phyloP scores from a whole-genome alignment of 2,113 vertebrate genomes.

The Phalacrocorax pelagicus region DNA sequence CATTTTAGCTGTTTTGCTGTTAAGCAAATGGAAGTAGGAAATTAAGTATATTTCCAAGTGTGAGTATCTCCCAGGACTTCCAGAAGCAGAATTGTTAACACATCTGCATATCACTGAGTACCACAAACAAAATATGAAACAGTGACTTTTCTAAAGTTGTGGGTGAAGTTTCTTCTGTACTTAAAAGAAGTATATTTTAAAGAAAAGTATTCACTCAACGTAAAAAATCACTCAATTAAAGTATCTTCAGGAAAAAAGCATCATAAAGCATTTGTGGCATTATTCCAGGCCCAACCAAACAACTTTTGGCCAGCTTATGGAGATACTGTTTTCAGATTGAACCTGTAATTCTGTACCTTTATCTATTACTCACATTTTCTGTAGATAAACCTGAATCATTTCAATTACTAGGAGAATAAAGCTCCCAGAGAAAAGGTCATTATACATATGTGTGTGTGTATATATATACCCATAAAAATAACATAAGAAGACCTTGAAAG shows the following conservation, averaged over 20 bases:
- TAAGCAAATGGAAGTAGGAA: not conserved
- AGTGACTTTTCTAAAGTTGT: not conserved
- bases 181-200: not conserved
- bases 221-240: not conserved
- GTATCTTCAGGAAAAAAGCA: not conserved
- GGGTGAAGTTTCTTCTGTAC: not conserved
- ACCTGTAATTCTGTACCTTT: not conserved
- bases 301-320: not conserved
- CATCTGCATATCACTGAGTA: not conserved
- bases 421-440: not conserved
- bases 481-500: not conserved
- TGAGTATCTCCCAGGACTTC: not conserved
- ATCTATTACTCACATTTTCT: not conserved
- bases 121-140: not conserved
- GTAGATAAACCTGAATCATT: not conserved
- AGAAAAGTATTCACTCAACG: not conserved
- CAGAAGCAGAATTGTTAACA: not conserved
- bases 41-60: not conserved
- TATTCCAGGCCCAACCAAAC: not conserved
- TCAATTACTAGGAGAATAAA: not conserved
- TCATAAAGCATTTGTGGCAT: not conserved
- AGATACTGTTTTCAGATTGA: not conserved
- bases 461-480: too few species aligned
- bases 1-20: not conserved
- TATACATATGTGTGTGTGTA: not conserved